Evolutionary conservation across 2,888 invertebrate genomes (phyloP), one percentile per base, ranked within the genome.

Genomic region (Tetragonula carbonaria): DNA sequence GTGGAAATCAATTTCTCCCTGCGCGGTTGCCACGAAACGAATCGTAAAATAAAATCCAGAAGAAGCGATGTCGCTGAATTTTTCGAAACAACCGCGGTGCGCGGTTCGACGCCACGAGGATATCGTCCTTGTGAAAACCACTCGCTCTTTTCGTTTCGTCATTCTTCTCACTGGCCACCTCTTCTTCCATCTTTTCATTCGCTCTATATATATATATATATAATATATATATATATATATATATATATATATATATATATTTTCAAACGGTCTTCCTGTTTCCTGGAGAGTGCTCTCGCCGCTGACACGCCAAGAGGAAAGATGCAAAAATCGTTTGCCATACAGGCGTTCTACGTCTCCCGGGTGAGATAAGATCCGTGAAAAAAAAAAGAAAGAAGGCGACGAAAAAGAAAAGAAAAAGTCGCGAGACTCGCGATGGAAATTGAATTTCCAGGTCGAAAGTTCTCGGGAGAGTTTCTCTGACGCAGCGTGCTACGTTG

Each of bases 381-480:
- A 86, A 86, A 84, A 86, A 82, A 33, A 82, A 86, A 82, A 74
- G 67, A 11, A 45, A 45, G 4, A 18, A 71, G 55, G 50, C 65
- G 77, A 62, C 72, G 70, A 63, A 75, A 28, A 62, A 62, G 38
- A 18, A 13, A 72, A 70, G 71, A 66, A 72, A 83, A 78, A 83
- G 70, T 87, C 82, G 83, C 78, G 76, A 86, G 71, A 33, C 88
- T 85, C 82, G 78, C 87, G 79, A 89, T 89, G 89, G 86, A 89
- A 89, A 89, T 89, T 89, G 89, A 89, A 89, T 89, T 89, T 88
- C 79, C 87, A 89, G 89, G 86, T 89, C 87, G 87, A 89, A 89
- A 88, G 89, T 88, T 88, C 90, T 90, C 86, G 78, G 65, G 88
- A 85, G 84, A 90, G 84, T 82, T 71, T 78, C 86, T 89, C 84